Evolutionary conservation across 2,797 vertebrate species (phyloP).

Genomic region (Sus cebifrons): DNA sequence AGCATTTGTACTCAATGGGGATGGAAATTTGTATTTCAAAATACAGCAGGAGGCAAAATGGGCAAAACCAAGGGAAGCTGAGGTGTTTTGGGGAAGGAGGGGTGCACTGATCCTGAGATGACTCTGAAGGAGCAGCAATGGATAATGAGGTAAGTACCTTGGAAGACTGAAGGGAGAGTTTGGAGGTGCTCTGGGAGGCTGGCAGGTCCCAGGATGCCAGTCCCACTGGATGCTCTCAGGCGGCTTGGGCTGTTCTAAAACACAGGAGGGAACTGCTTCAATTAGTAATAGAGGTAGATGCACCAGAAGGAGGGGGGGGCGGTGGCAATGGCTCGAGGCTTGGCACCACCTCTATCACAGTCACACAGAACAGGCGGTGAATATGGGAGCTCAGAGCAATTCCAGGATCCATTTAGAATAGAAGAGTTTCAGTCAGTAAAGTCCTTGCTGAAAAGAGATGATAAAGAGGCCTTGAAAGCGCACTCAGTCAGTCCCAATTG

Average conservation of each 20-base stretch:
- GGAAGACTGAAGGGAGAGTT: neutral
- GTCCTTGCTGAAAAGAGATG: neutral
- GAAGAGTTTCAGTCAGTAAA: neutral
- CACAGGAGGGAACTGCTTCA: neutral
- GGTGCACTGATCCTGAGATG: neutral
- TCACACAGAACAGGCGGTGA: neutral
- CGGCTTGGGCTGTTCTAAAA: neutral
- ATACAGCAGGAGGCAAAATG: neutral
- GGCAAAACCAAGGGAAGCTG: neutral
- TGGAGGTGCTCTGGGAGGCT: neutral
- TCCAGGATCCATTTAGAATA: neutral
- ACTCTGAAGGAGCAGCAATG: neutral
- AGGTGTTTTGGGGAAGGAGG: neutral
- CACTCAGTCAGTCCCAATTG: neutral
- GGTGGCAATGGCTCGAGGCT: neutral
- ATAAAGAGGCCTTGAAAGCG: neutral
- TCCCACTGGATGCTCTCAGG: neutral
- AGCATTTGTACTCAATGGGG: neutral
- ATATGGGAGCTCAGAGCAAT: neutral
- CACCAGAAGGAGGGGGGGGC: neutral
- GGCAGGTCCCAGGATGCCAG: neutral
- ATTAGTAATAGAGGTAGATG: neutral
- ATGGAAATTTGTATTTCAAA: slow-evolving; percentile 17
- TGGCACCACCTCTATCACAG: neutral
- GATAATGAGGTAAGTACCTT: neutral